These are phyloP conservation scores for Coelopa frigida DNA, from an alignment of 1,140 invertebrate genomes.

Conservation along the genomic window DNA sequence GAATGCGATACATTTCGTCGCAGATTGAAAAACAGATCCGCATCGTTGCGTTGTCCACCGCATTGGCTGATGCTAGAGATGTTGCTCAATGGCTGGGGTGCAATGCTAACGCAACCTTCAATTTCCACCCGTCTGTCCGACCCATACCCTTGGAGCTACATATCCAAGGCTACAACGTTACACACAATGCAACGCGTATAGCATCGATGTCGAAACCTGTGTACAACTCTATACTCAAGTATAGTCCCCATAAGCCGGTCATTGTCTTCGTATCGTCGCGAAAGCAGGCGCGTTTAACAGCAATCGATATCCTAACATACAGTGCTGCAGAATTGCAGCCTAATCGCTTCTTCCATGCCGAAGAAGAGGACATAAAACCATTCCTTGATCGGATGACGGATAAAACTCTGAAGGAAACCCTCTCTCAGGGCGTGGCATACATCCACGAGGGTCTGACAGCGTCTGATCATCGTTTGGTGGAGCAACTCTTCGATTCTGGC, in stretches of 20 bases:
- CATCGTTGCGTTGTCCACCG: conserved; percentile 92
- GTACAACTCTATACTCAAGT: conserved; percentile 86
- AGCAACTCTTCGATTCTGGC: conserved; percentile 86
- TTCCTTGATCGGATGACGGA: conserved; percentile 83
- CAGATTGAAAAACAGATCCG: conserved; percentile 91
- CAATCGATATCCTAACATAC: conserved; percentile 91
- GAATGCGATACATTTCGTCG: conserved; percentile 95
- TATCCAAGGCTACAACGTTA: conserved; percentile 96
- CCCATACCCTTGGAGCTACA: conserved; percentile 92
- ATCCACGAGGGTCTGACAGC: conserved; percentile 87
- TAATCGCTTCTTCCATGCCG: conserved; percentile 80
- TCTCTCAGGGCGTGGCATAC: conserved; percentile 92
- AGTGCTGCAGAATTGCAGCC: conserved; percentile 81
- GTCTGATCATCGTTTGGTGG: conserved; percentile 80
- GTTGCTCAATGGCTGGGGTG: conserved; percentile 96
- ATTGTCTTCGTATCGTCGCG: conserved; percentile 96
- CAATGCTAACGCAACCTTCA: conserved; percentile 86
- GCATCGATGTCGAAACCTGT: conserved; percentile 97
- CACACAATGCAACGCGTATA: conserved; percentile 90
- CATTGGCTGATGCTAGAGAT: conserved; percentile 91
- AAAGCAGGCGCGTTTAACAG: conserved; percentile 87
- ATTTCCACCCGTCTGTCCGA: conserved; percentile 96
- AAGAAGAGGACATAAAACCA: conserved; percentile 77
- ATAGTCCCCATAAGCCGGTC: conserved; percentile 82
- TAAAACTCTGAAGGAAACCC: conserved; percentile 79